Conservation (phyloP, 2,113 vertebrate species). For the Oreochromis aureus region DNA sequence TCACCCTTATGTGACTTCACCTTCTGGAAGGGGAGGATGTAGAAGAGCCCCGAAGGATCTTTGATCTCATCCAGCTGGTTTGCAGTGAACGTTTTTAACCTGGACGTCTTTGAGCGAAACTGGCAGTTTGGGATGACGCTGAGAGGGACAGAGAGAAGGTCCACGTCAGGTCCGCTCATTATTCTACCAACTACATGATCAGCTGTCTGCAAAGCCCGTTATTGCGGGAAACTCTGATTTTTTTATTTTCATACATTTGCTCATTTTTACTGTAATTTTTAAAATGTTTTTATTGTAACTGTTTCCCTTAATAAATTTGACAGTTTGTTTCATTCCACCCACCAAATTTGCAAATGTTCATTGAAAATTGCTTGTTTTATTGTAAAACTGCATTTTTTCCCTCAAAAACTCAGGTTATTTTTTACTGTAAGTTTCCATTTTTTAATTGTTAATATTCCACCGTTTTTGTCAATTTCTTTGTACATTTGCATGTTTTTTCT, state of each 20-base stretch:
- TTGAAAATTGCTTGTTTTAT: too few species aligned
- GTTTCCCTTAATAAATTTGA: not conserved
- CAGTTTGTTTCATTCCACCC: accelerated
- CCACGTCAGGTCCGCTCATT: not conserved
- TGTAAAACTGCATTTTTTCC: too few species aligned
- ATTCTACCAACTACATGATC: not conserved
- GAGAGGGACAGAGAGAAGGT: not conserved
- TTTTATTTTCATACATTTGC: not conserved
- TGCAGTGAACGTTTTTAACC: conserved; percentile 95
- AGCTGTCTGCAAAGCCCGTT: not conserved
- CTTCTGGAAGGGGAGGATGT: conserved; percentile 97
- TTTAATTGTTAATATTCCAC: too few species aligned
- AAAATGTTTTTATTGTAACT: accelerated
- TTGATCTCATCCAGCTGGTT: conserved; percentile 98
- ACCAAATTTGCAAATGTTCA: accelerated
- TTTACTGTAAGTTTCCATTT: too few species aligned
- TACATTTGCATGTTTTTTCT: not conserved
- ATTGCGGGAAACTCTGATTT: not conserved
- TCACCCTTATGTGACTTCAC: conserved; percentile 46
- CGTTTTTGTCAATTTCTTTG: too few species aligned
- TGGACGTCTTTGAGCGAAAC: conserved; percentile 94
- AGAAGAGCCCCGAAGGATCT: conserved; percentile 95
- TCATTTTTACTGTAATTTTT: not conserved
- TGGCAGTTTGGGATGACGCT: conserved; percentile 98
- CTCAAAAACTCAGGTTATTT: too few species aligned